A percentile compares a stretch with the other conserved stretches of the same genome.
phyloP scores from a whole-genome alignment of 2,113 vertebrate genomes.

The Eulacestoma nigropectus region DNA sequence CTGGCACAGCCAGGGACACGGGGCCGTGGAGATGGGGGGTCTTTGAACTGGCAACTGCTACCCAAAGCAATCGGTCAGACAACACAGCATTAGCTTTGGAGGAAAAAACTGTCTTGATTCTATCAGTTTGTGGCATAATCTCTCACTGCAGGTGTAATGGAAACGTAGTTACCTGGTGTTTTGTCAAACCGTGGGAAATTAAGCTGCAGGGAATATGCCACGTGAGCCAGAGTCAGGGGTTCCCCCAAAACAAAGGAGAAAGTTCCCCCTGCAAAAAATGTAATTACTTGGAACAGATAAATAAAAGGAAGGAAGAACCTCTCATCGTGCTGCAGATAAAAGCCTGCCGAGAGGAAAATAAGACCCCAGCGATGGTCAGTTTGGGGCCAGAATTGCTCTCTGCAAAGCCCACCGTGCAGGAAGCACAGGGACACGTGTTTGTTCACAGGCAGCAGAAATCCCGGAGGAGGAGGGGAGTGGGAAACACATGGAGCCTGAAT shows the following conservation, averaged over 20 bases:
- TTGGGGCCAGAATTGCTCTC: neutral
- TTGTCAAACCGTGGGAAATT: neutral
- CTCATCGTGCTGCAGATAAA: neutral
- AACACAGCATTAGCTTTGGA: neutral
- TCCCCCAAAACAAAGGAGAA: slow-evolving; percentile 41
- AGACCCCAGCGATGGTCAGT: neutral
- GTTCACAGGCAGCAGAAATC: slow-evolving; percentile 40
- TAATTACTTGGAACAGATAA: neutral
- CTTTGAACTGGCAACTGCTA: slow-evolving; percentile 25
- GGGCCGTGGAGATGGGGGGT: neutral
- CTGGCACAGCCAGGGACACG: neutral
- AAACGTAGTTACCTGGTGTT: neutral
- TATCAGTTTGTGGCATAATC: neutral
- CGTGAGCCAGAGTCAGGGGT: neutral
- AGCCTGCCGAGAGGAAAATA: neutral
- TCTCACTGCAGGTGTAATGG: neutral
- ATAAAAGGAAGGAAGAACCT: slow-evolving; percentile 43
- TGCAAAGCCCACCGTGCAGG: neutral
- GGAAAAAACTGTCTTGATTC: neutral
- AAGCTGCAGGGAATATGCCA: neutral
- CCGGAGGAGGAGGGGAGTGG: slow-evolving; percentile 39
- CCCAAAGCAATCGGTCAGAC: neutral
- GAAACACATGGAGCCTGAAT: slow-evolving; percentile 62
- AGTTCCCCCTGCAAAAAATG: neutral
- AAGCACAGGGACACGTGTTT: slow-evolving; percentile 20